Percentiles rank a stretch among this genome's conserved stretches.
These are phyloP conservation scores for Pristionchus fissidentatus DNA, from an alignment of 2,888 invertebrate genomes.

Conservation along the genomic window DNA sequence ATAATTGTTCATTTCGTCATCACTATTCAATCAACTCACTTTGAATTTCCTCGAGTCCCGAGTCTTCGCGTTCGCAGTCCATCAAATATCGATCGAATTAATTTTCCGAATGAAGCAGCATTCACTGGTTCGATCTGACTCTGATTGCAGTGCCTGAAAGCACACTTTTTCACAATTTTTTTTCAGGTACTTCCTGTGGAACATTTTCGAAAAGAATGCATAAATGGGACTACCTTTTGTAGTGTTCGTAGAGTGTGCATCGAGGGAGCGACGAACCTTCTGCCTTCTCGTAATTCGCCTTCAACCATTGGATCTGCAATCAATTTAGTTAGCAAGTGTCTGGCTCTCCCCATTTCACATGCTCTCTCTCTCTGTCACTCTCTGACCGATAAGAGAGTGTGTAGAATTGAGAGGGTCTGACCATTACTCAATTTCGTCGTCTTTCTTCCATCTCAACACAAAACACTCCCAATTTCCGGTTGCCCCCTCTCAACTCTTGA, in stretches of 20 bases:
- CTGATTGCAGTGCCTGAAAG: slow-evolving; percentile 83
- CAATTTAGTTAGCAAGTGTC: background rate
- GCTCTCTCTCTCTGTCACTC: slow-evolving; percentile 15
- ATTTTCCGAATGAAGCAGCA: slow-evolving; percentile 98
- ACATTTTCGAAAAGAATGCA: background rate
- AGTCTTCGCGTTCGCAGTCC: slow-evolving; percentile 93
- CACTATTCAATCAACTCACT: slow-evolving; percentile 50
- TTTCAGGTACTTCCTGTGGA: background rate
- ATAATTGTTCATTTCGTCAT: background rate
- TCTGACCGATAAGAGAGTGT: too few relatives aligned
- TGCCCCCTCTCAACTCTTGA: background rate
- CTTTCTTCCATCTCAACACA: background rate
- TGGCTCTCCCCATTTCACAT: slow-evolving; percentile 15
- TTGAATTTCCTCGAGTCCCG: slow-evolving; percentile 83
- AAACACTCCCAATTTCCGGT: background rate
- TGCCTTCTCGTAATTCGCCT: slow-evolving; percentile 97
- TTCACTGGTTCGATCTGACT: slow-evolving; percentile 97
- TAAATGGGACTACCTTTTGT: slow-evolving; percentile 82
- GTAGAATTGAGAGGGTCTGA: too few relatives aligned
- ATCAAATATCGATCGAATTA: slow-evolving; percentile 96
- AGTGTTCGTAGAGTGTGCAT: slow-evolving; percentile 96
- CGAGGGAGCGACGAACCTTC: slow-evolving; percentile 93
- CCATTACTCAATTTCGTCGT: too few relatives aligned
- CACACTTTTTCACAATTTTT: background rate
- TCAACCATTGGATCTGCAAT: slow-evolving; percentile 87